A percentile compares a stretch with the other conserved stretches of the same genome.
Evolutionary conservation across 2,888 invertebrate species (phyloP).

Genomic region (Limnephilus marmoratus): DNA sequence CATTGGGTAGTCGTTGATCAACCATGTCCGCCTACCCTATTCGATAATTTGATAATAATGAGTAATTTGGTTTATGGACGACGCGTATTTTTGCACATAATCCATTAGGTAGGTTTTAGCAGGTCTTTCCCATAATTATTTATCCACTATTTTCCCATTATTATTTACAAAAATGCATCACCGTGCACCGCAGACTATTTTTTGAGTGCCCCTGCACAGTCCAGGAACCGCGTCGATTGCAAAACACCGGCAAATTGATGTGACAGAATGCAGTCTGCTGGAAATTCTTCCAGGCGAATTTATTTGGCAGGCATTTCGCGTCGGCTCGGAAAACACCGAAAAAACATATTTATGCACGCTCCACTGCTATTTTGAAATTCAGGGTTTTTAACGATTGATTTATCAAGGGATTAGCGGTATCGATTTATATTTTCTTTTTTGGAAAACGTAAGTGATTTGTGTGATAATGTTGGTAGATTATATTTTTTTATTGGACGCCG

Average conservation of each 20-base stretch:
- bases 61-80: too few relatives aligned
- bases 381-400: not conserved
- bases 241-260: conserved; percentile 61
- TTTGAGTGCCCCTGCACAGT: not conserved
- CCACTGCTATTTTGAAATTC: not conserved
- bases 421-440: not conserved
- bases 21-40: too few relatives aligned
- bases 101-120: too few relatives aligned
- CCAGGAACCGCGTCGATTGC: conserved; percentile 2
- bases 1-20: too few relatives aligned
- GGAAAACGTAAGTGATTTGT: not conserved
- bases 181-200: not conserved
- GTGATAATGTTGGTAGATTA: too few relatives aligned
- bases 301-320: conserved; percentile 53
- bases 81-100: too few relatives aligned
- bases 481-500: too few relatives aligned
- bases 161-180: not conserved
- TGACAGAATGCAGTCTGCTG: conserved; percentile 62
- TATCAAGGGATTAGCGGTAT: not conserved
- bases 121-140: not conserved
- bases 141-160: not conserved
- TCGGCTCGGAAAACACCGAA: not conserved
- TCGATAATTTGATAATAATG: too few relatives aligned
- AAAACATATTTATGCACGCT: not conserved
- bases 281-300: conserved; percentile 60